Base-by-base conservation (phyloP, 1,140 invertebrate species). In the Phymastichus coffea region DNA sequence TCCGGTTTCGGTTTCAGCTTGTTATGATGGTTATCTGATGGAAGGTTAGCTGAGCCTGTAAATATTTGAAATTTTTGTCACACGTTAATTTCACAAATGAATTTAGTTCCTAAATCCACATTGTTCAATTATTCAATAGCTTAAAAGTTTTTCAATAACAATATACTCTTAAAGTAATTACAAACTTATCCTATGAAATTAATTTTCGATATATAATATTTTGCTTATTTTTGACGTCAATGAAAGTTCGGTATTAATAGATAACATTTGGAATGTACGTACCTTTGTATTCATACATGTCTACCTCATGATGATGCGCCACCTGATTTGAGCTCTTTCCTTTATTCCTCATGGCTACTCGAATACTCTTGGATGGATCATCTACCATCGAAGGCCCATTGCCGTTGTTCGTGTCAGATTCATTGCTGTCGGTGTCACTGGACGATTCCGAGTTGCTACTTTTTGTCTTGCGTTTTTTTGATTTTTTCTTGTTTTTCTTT, bases 281-380 rank as follows among this genome's bases (percentile, higher is more conserved):
- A n/a, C n/a, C n/a, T n/a, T n/a, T n/a, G n/a, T n/a, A n/a, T n/a
- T n/a, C n/a, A n/a, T n/a, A n/a, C n/a, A n/a, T 47, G 22, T 57
- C 55, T 19, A 12, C 14, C 8, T 57, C 44, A 48, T 28, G 14
- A 20, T 47, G 55, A n/a, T n/a, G n/a, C n/a, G n/a, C n/a, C n/a
- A n/a, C n/a, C n/a, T n/a, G n/a, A n/a, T n/a, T n/a, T n/a, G n/a
- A n/a, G n/a, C n/a, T n/a, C 61, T 66, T 74, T 81, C 57, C 79
- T 53, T 86, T 85, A 57, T 88, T 88, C 20, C 87, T 77, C 87
- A 88, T 88, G 1, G 85, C 81, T 0, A 88, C 85, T 2, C 86
- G 79, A 65, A 88, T 87, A 44, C 86, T 87, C 37, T 82, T 81
- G 1, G 83, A 82, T 46, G 74, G 80, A 61, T 86, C 84, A 8